A percentile compares a stretch with the other conserved stretches of the same genome.
phyloP scores from a whole-genome alignment of 64 coral and sea anemone genomes.

The Catalaphyllia jardinei region DNA sequence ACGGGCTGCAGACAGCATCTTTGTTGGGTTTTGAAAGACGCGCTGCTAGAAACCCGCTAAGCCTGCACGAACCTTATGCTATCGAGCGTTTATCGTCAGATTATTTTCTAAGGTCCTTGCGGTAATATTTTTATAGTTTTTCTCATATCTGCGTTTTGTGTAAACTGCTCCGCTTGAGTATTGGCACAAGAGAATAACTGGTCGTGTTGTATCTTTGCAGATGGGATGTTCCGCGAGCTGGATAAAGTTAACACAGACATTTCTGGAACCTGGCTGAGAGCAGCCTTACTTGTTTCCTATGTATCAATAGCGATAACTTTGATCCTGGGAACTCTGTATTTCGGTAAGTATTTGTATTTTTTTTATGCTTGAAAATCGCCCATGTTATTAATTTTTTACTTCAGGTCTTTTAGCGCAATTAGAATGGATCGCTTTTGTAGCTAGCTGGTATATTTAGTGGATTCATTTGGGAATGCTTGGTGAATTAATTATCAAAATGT shows the following conservation, averaged over 20 bases:
- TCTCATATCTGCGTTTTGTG: not conserved
- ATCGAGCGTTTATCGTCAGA: too few relatives aligned
- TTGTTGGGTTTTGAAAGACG: too few relatives aligned
- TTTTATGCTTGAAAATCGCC: not conserved
- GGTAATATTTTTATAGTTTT: too few relatives aligned
- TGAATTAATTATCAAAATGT: not conserved
- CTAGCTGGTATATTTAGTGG: not conserved
- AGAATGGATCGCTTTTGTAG: not conserved
- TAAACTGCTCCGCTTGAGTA: not conserved
- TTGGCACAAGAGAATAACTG: not conserved
- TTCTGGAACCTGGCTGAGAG: not conserved
- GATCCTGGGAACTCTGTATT: not conserved
- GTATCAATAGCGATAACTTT: not conserved
- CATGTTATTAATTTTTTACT: not conserved
- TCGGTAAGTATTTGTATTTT: not conserved
- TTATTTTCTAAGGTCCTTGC: too few relatives aligned
- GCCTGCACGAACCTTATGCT: too few relatives aligned
- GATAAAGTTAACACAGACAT: constrained; percentile 17
- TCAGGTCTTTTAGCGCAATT: not conserved
- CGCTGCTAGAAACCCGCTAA: too few relatives aligned
- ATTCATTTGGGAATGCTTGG: not conserved
- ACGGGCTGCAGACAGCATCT: not conserved
- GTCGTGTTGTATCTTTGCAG: constrained; percentile 13
- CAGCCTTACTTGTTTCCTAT: not conserved
- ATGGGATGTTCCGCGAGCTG: constrained; percentile 16